Evolutionary conservation across 1,140 invertebrate genomes (phyloP).

Genomic region (Chironomus striatipennis): DNA sequence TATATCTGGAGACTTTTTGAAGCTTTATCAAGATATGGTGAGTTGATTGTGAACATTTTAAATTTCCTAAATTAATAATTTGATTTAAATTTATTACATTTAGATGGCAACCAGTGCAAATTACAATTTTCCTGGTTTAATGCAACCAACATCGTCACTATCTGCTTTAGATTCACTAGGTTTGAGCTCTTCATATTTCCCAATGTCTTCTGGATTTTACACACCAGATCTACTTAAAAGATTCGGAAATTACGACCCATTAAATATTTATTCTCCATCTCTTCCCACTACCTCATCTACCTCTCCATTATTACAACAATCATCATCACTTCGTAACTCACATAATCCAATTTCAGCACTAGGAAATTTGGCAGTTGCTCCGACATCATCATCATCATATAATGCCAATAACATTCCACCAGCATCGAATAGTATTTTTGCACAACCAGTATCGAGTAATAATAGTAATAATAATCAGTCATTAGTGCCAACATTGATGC

Average conservation of each 20-base stretch:
- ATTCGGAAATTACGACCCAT: not conserved
- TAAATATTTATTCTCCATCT: not conserved
- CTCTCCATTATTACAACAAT: not conserved
- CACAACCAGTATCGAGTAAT: not conserved
- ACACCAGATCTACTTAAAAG: not conserved
- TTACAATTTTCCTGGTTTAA: not conserved
- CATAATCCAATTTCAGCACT: not conserved
- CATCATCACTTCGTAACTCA: not conserved
- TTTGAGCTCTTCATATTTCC: not conserved
- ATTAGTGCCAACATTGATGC: too few species aligned
- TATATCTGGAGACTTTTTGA: not conserved
- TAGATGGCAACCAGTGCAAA: not conserved
- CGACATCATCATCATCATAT: not conserved
- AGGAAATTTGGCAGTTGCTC: not conserved
- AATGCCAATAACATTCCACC: not conserved
- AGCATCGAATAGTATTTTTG: not conserved
- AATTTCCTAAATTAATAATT: not conserved
- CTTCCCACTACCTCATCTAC: not conserved
- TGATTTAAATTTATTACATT: not conserved
- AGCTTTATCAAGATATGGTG: not conserved
- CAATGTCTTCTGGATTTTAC: not conserved
- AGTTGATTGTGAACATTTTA: too few species aligned
- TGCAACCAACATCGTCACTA: not conserved
- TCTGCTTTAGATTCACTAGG: not conserved
- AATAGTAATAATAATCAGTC: too few species aligned